Base-by-base conservation (phyloP, 1,140 invertebrate species). In the Uloborus diversus region DNA sequence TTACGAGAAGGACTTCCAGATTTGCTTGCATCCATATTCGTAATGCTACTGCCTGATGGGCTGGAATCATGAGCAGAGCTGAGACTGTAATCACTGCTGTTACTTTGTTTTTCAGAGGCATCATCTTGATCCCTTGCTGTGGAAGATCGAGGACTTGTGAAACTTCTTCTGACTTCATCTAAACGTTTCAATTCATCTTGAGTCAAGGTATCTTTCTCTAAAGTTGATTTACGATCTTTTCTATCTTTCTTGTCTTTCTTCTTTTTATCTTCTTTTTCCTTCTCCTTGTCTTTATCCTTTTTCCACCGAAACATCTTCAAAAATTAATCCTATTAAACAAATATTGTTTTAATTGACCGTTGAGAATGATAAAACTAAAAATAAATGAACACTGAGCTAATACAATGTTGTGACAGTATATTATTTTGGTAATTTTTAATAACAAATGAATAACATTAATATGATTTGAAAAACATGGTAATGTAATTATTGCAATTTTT, bases 71-170 rank as follows among this genome's bases (percentile, higher is more conserved):
- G 69, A 13, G 70, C 79, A 85, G 95, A 94, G 79, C 93, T 93
- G 0, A 94, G 93, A 84, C 93, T 95, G 85, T 95, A 96, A 87
- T 96, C 94, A 49, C 94, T 94, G 14, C 94, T 95, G 80, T 96
- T 96, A 53, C 94, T 81, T 27, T 51, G 64, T 23, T 78, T 81
- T 93, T 75, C 93, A 94, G 0, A 94, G 93, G 27, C 86, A 87
- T 95, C 95, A 85, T 94, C 93, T 86, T 95, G 94, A 84, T 95
- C 94, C 89, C 95, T 95, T 79, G 65, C 93, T 91, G n/a, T 93
- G 90, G 13, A 79, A 51, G 20, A 93, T 92, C 49, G 28, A 32
- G 93, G 90, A 57, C 95, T 90, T 87, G 94, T 95, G 30, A 96
- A 87, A 25, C 94, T 95, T 79, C 93, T 89, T 61, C 94, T 90